Conservation (phyloP, 2,888 invertebrate genomes). For the Quadriops clusia region DNA sequence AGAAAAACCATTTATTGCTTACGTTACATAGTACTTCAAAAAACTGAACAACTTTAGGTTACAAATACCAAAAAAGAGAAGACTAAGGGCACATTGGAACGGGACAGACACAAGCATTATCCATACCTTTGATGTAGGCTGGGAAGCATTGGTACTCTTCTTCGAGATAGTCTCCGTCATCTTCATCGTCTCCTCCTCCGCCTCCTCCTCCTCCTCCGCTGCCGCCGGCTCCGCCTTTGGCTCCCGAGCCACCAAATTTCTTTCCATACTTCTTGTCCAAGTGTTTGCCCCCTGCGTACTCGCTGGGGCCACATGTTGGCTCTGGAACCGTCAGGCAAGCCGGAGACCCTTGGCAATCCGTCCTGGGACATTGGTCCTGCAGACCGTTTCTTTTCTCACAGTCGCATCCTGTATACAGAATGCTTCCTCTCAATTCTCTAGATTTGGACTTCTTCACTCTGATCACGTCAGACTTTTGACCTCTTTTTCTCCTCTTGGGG, state of each 20-base stretch:
- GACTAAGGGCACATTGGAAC: no score
- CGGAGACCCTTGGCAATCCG: conserved; percentile 40
- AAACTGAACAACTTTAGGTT: no score
- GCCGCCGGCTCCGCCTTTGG: conserved; percentile 1
- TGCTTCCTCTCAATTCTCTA: conserved; percentile 41
- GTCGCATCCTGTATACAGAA: conserved; percentile 44
- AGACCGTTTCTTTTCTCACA: conserved; percentile 47
- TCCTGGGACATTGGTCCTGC: conserved; percentile 46
- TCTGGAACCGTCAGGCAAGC: conserved; percentile 38
- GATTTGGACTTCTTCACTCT: conserved; percentile 35
- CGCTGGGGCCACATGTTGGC: conserved; percentile 39
- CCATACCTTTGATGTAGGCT: conserved; percentile 10
- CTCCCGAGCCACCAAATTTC: conserved; percentile 2
- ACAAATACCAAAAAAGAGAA: no score
- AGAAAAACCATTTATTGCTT: no score
- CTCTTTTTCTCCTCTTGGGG: no score
- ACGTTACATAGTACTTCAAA: no score
- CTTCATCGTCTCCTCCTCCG: conserved; percentile 2
- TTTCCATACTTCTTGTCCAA: conserved; percentile 17
- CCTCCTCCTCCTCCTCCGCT: background rate
- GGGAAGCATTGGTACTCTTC: conserved; percentile 31
- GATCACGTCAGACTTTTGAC: no score
- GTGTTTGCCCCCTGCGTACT: conserved; percentile 29
- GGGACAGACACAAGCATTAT: conserved; percentile 1
- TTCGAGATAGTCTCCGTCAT: conserved; percentile 5